These are phyloP conservation scores for Megatriorchis doriae DNA, from an alignment of 2,113 vertebrate species.

Conservation along the genomic window DNA sequence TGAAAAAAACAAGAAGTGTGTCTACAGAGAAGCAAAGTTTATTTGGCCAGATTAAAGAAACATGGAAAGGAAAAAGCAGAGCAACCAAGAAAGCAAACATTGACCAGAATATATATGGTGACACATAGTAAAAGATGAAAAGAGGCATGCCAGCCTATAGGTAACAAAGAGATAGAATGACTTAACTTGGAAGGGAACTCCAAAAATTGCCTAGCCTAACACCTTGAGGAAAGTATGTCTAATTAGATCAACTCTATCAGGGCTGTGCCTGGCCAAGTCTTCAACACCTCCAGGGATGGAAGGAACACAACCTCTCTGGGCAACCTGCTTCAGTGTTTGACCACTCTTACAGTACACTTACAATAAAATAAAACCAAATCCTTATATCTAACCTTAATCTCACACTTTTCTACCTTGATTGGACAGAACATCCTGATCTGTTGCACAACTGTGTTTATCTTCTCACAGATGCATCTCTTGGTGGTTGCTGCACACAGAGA, in stretches of 20 bases:
- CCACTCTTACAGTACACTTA: rapidly evolving
- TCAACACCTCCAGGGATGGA: not conserved
- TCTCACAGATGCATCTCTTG: not conserved
- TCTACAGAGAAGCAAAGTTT: not conserved
- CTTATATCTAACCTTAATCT: not conserved
- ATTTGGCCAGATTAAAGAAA: not conserved
- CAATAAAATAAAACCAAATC: not conserved
- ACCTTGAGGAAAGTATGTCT: rapidly evolving
- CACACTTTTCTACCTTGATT: not conserved
- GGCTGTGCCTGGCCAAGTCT: not conserved
- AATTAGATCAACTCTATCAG: not conserved
- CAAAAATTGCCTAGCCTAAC: not conserved
- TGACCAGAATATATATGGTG: not conserved
- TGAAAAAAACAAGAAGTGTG: rapidly evolving
- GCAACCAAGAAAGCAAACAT: not conserved
- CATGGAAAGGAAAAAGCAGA: not conserved
- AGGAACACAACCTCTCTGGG: rapidly evolving
- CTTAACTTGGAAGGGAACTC: not conserved
- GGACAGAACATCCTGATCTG: not conserved
- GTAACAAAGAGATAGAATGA: not conserved
- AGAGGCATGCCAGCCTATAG: not conserved
- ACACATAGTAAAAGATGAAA: not conserved
- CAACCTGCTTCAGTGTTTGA: not conserved
- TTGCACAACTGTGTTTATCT: not conserved
- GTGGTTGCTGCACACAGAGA: not conserved